Percentiles rank a stretch among this genome's conserved stretches.
phyloP scores from a whole-genome alignment of 2,797 vertebrate genomes.

The Myripristis jacobus region DNA sequence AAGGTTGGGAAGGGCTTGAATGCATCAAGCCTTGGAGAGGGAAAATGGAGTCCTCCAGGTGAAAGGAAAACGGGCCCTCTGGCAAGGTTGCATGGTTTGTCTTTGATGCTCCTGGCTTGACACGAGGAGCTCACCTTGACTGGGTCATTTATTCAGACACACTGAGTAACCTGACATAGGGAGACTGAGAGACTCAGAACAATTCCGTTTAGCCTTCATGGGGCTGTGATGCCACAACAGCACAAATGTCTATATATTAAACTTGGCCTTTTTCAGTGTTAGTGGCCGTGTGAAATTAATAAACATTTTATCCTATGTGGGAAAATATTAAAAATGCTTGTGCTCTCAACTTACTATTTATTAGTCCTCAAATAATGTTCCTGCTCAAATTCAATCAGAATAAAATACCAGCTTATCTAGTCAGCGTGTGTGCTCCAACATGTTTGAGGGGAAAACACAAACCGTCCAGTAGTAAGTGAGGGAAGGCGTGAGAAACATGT shows the following conservation, averaged over 20 bases:
- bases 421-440: background rate
- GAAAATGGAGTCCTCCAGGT: conserved; percentile 68
- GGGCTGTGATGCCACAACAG: conserved; percentile 38
- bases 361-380: conserved; percentile 32
- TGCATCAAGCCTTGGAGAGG: conserved; percentile 64
- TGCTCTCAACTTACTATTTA: conserved; percentile 29
- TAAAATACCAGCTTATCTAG: background rate
- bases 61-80: conserved; percentile 66
- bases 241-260: conserved; percentile 49
- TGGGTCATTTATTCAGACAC: conserved; percentile 77
- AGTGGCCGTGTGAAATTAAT: conserved; percentile 31
- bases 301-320: conserved; percentile 1
- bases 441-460: background rate
- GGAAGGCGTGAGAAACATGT: conserved; percentile 37
- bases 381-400: conserved; percentile 23
- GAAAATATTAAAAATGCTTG: background rate
- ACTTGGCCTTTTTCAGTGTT: conserved; percentile 34
- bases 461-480: background rate
- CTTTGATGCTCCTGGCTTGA: conserved; percentile 71
- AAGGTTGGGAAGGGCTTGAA: conserved; percentile 69
- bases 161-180: conserved; percentile 58
- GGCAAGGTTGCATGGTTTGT: conserved; percentile 74
- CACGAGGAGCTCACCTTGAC: conserved; percentile 74
- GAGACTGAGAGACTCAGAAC: conserved; percentile 40
- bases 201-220: conserved; percentile 71